Base-by-base conservation (phyloP, 2,797 vertebrate genomes). In the Discoglossus pictus region DNA sequence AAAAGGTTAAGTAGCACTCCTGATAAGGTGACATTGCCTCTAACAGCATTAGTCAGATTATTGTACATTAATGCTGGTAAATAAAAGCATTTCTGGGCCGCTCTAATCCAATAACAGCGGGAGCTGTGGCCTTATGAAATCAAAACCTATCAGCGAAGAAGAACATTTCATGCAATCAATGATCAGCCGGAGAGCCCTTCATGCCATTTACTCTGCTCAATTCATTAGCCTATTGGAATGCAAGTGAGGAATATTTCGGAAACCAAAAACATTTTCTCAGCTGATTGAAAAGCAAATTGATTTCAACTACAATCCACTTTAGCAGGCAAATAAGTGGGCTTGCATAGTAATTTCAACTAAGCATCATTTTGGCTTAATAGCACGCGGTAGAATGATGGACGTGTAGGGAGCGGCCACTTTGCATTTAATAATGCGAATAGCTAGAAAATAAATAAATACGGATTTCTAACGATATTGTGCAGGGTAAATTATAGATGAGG, bases 221-320 rank as follows among this genome's bases (percentile, higher is more conserved):
- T 20, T 50, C 64, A 66, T 67, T 42, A 67, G 36, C 35, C 35
- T 15, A 40, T 23, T 50, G 35, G 23, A 50, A 51, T 46, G 46
- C 34, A 10, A 62, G 23, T 1, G 34, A 39, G 46, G 35, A 51
- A 65, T 44, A 65, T 65, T 51, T 65, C 25, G 6, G 38, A 44
- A 52, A 40, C 12, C 11, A 9, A 25, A 39, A 21, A 18, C n/a
- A 23, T 46, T 27, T 31, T 20, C 12, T 2, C 20, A 65, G 36
- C 44, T 59, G 64, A 67, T 67, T 59, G 44, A 67, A 67, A 67
- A 58, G 64, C 54, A 67, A 67, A 67, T 67, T 51, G 64, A 67
- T 59, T 67, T 59, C 64, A 59, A 51, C 53, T 40, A 25, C 64
- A 50, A 59, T 50, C 53, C 54, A 59, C 64, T 67, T 43, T 51